A percentile compares a stretch with the other conserved stretches of the same genome.
These are phyloP conservation scores for Columba livia DNA, from an alignment of 2,113 vertebrate genomes.

Conservation along the genomic window DNA sequence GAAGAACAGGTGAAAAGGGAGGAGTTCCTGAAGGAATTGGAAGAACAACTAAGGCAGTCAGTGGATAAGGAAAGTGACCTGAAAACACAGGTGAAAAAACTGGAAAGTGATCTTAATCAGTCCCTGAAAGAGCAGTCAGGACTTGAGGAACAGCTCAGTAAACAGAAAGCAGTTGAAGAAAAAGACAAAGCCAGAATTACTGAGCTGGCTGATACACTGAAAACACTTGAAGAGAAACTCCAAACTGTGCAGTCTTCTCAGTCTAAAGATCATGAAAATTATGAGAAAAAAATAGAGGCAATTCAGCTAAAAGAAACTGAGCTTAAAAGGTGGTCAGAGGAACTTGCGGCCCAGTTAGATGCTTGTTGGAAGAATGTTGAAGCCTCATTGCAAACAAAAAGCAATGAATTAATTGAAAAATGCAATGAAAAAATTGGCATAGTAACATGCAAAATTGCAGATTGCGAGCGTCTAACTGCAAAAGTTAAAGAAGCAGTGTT, in stretches of 20 bases:
- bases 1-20: constrained; percentile 80
- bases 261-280: constrained; percentile 75
- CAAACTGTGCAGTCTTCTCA: constrained; percentile 71
- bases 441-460: constrained; percentile 74
- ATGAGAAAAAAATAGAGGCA: constrained; percentile 78
- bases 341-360: constrained; percentile 74
- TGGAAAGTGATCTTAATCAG: constrained; percentile 80
- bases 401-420: constrained; percentile 75
- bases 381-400: constrained; percentile 73
- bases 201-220: constrained; percentile 72
- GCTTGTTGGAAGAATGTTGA: constrained; percentile 73
- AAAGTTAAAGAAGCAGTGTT: constrained; percentile 78
- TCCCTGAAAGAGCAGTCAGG: constrained; percentile 78
- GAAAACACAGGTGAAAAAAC: constrained; percentile 79
- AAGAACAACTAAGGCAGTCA: constrained; percentile 82
- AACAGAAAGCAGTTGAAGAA: constrained; percentile 71
- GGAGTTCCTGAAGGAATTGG: constrained; percentile 80
- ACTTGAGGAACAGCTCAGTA: constrained; percentile 79
- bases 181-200: constrained; percentile 73
- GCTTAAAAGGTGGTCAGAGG: constrained; percentile 69
- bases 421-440: constrained; percentile 72
- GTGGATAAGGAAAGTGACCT: constrained; percentile 74
- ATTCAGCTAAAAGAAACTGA: constrained; percentile 76
- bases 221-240: constrained; percentile 75
- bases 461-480: constrained; percentile 71